Percentiles rank a stretch among this genome's conserved stretches.
Conservation (phyloP, 1,140 invertebrate genomes). For the Nautilus pompilius region DNA sequence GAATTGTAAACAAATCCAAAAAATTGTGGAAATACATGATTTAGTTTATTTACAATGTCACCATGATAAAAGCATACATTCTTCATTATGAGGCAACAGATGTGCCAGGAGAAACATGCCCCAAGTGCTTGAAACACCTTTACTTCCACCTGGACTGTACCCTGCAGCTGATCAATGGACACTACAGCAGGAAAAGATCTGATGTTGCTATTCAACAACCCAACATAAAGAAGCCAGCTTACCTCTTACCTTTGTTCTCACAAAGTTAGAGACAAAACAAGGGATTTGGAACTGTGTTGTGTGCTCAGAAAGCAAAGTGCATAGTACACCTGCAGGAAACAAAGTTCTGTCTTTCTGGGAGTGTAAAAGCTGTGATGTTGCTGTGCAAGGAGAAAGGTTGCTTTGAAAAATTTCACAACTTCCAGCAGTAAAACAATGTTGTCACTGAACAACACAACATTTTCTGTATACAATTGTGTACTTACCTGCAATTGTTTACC, state of each 20-base stretch:
- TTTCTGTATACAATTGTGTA: neutral
- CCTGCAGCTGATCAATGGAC: neutral
- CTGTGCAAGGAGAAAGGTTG: neutral
- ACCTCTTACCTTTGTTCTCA: too few species aligned
- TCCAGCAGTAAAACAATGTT: neutral
- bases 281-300: neutral
- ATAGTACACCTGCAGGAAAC: neutral
- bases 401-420: neutral
- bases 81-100: neutral
- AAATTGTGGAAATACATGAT: neutral
- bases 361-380: neutral
- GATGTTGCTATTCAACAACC: neutral
- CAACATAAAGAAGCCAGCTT: neutral
- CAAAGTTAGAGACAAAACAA: neutral
- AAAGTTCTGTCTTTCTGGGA: neutral
- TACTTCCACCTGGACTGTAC: too few species aligned
- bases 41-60: neutral
- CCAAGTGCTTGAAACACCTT: too few species aligned
- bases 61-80: neutral
- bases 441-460: neutral
- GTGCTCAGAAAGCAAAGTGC: neutral
- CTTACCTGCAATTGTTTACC: too few species aligned
- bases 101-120: too few species aligned
- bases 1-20: neutral
- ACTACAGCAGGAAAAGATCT: neutral